Evolutionary conservation across 2,113 vertebrate genomes (phyloP), one percentile per base, ranked within the genome.

Genomic region (Ictalurus punctatus): DNA sequence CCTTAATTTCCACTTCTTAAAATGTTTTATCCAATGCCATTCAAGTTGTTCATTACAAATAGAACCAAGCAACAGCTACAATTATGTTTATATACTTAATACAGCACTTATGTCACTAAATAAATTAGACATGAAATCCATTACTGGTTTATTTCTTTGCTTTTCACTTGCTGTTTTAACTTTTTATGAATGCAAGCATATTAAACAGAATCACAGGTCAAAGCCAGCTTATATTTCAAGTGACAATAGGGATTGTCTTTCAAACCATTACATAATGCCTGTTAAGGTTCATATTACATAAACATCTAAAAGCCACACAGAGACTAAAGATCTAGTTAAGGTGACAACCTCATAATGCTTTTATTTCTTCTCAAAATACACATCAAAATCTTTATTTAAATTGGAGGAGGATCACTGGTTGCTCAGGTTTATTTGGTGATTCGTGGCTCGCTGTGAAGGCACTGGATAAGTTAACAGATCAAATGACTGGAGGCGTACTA

Each of bases 401-500:
- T 58, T 58, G 30, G 63, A 71, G 48, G 34, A 40, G n/a, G 44
- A 69, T 52, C 40, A 79, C 67, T 76, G 78, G 13, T 3, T 19
- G 58, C 48, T 61, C 67, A 67, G 85, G 74, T 71, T 83, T 82
- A 91, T 88, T 88, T 89, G 74, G 88, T 59, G 90, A 91, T 87
- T 88, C 61, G 80, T 85, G 89, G 89, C 87, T 90, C 52, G 85
- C 85, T 71, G 86, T 86, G 84, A 91, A 92, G 87, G 91, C 61
- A 34, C 25, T 25, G 86, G 92, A 76, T 94, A 87, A 87, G 85
- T 93, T 95, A 95, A 95, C 94, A 92, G 93, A 93, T 95, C 95
- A 87, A 73, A 91, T 95, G 91, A 90, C 94, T 81, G 63, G 82
- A 48, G 6, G 54, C 74, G 21, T 87, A 85, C 65, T 82, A 81